These are phyloP conservation scores for Pseudorasbora parva DNA, from an alignment of 2,113 vertebrate genomes.

Conservation along the genomic window DNA sequence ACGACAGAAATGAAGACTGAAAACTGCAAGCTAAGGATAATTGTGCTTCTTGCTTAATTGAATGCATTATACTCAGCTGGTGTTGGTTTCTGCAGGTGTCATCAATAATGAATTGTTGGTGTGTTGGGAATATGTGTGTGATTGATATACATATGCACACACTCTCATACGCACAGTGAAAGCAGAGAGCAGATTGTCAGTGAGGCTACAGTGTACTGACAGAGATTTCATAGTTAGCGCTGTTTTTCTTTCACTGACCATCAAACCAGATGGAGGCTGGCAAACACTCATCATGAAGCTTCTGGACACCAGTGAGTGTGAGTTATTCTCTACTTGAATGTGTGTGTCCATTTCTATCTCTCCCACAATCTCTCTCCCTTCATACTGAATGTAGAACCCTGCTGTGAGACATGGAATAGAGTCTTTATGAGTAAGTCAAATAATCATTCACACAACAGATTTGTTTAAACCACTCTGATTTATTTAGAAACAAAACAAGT, in stretches of 20 bases:
- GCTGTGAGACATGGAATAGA: background rate
- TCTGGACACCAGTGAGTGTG: conserved; percentile 49
- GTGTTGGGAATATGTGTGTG: background rate
- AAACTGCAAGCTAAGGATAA: background rate
- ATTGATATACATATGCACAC: background rate
- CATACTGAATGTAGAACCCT: background rate
- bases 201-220: conserved; percentile 56
- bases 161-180: conserved; percentile 41
- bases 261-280: conserved; percentile 68
- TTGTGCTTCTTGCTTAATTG: conserved; percentile 18
- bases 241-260: conserved; percentile 67
- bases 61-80: conserved; percentile 3
- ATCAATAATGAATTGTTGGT: conserved; percentile 33
- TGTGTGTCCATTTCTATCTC: background rate
- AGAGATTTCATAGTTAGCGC: conserved; percentile 62
- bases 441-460: background rate
- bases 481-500: background rate
- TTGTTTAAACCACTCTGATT: background rate
- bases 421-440: background rate
- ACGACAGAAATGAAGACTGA: background rate
- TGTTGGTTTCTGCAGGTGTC: conserved; percentile 35
- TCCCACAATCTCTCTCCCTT: no score
- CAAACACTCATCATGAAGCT: conserved; percentile 49
- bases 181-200: conserved; percentile 67
- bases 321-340: background rate